Percentiles rank a stretch among this genome's conserved stretches.
Evolutionary conservation across 2,113 vertebrate genomes (phyloP).

Genomic region (Megatriorchis doriae): DNA sequence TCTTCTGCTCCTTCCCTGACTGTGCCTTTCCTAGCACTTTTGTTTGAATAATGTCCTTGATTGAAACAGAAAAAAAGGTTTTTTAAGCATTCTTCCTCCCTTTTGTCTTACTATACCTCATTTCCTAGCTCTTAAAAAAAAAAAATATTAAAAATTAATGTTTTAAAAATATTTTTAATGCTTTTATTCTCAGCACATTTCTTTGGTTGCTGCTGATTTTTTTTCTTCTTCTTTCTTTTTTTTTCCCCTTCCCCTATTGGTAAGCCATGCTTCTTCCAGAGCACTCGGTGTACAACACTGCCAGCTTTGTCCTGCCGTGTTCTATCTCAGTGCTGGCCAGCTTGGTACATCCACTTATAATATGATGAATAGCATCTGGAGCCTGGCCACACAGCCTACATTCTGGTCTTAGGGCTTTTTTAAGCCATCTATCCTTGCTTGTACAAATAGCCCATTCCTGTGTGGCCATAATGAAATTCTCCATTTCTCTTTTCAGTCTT

Average conservation of each 20-base stretch:
- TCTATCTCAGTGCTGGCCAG: background rate
- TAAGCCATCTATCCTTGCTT: background rate
- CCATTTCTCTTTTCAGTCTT: background rate
- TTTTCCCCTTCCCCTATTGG: background rate
- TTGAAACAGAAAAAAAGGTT: background rate
- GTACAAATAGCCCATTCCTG: background rate
- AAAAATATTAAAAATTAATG: too few relatives aligned
- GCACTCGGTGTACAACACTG: background rate
- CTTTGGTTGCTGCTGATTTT: background rate
- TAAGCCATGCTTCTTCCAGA: background rate
- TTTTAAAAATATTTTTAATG: background rate
- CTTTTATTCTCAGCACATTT: background rate
- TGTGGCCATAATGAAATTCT: background rate
- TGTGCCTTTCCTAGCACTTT: background rate
- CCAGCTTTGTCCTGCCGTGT: background rate
- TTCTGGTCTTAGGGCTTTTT: background rate
- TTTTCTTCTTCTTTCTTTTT: too few relatives aligned
- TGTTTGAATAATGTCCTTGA: background rate
- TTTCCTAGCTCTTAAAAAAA: background rate
- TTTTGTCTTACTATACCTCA: background rate
- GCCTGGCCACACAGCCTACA: background rate
- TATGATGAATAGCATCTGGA: slow-evolving; percentile 25
- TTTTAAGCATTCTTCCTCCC: background rate
- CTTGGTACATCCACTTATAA: background rate
- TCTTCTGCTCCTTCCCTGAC: background rate